Conservation (phyloP, 2,888 invertebrate species). For the Drosophila gaucha region DNA sequence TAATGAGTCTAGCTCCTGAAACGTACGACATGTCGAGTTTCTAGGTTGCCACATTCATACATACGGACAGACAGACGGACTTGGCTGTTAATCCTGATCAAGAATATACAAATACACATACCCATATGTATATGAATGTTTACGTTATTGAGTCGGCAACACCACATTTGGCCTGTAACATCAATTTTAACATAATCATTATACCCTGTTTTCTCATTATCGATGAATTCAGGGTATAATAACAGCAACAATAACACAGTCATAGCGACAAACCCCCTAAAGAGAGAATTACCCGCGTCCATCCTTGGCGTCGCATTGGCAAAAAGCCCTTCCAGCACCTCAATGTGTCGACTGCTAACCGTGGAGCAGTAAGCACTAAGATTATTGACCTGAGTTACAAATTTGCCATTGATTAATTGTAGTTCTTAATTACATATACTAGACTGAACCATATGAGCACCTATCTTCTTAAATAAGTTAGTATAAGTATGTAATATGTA, state of each 20-base stretch:
- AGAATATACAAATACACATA: no score
- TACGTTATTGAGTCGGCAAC: neutral
- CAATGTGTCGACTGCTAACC: slow-evolving; percentile 23
- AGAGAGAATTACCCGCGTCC: slow-evolving; percentile 56
- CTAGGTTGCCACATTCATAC: no score
- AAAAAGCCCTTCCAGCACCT: slow-evolving; percentile 54
- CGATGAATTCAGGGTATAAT: slow-evolving; percentile 21
- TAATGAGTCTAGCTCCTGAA: no score
- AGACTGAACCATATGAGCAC: neutral
- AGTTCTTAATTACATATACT: neutral
- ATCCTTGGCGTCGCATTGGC: slow-evolving; percentile 59
- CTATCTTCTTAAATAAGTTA: neutral
- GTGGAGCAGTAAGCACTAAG: slow-evolving; percentile 17
- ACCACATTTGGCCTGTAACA: no score
- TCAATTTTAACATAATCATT: neutral
- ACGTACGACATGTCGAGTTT: no score
- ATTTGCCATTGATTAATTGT: slow-evolving; percentile 22
- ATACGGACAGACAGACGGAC: no score
- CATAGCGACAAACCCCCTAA: slow-evolving; percentile 52
- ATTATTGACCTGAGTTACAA: slow-evolving; percentile 17
- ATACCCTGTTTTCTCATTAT: neutral
- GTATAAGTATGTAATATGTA: no score
- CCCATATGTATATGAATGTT: no score
- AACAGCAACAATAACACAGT: slow-evolving; percentile 43
- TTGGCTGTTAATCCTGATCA: neutral